Conservation (phyloP, 2,113 vertebrate genomes). For the Cavia aperea region DNA sequence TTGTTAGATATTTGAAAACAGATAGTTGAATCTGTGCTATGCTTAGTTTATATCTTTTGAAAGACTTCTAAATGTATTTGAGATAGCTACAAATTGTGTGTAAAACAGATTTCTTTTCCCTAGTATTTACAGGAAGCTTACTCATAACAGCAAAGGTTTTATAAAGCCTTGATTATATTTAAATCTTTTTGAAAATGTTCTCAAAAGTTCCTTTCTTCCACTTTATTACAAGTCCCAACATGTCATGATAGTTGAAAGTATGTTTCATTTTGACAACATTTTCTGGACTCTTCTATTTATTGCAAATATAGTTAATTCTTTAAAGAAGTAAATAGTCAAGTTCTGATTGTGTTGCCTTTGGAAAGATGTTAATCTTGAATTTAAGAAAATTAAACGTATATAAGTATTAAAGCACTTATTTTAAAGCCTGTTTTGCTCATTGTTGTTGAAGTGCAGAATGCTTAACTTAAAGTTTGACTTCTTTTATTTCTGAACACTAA, state of each 20-base stretch:
- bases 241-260: constrained; percentile 37
- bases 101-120: background rate
- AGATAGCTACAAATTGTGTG: constrained; percentile 43
- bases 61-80: constrained; percentile 56
- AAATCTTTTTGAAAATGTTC: constrained; percentile 14
- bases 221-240: constrained; percentile 29
- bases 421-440: constrained; percentile 39
- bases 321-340: background rate
- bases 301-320: constrained; percentile 20
- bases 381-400: constrained; percentile 28
- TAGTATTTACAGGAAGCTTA: constrained; percentile 33
- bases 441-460: constrained; percentile 26
- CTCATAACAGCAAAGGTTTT: constrained; percentile 21
- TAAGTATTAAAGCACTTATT: constrained; percentile 20
- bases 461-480: constrained; percentile 33
- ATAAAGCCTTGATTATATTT: constrained; percentile 29
- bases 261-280: constrained; percentile 50
- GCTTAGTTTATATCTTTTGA: constrained; percentile 33
- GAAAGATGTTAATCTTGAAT: constrained; percentile 18
- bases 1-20: constrained; percentile 52
- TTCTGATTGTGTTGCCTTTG: constrained; percentile 31
- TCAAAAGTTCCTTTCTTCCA: constrained; percentile 29
- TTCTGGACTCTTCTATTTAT: constrained; percentile 32
- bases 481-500: constrained; percentile 35
- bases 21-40: constrained; percentile 22